Evolutionary conservation across 1,140 invertebrate genomes (phyloP).

Genomic region (Pseudomyrmex dendroicus): DNA sequence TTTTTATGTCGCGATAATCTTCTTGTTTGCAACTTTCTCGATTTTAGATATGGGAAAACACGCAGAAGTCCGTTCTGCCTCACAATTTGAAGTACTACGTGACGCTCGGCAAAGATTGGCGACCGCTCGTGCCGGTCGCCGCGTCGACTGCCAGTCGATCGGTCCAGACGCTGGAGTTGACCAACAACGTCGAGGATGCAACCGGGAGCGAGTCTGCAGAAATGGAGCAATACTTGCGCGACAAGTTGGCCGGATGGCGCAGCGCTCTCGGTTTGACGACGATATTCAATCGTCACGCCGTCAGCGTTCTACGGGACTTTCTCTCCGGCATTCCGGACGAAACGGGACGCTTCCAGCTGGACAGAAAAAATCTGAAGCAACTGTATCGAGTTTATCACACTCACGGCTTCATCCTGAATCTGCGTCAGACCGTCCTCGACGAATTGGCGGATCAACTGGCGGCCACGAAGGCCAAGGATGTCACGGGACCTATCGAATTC

Average conservation of each 20-base stretch:
- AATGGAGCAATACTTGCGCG: slow-evolving; percentile 78
- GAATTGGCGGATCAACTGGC: slow-evolving; percentile 78
- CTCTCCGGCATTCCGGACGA: slow-evolving; percentile 71
- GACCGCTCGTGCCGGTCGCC: slow-evolving; percentile 67
- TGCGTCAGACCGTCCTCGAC: slow-evolving; percentile 74
- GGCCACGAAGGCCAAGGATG: slow-evolving; percentile 79
- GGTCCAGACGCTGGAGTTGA: slow-evolving; percentile 76
- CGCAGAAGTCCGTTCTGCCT: slow-evolving; percentile 77
- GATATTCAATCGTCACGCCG: slow-evolving; percentile 81
- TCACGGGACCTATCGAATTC: slow-evolving; percentile 82
- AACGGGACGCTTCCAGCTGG: slow-evolving; percentile 69
- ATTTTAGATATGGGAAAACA: slow-evolving; percentile 82
- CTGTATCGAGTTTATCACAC: slow-evolving; percentile 80
- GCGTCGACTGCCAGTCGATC: slow-evolving; percentile 62
- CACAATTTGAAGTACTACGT: slow-evolving; percentile 78
- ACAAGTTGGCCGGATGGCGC: slow-evolving; percentile 78
- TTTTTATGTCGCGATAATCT: background rate
- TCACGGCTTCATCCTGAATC: slow-evolving; percentile 81
- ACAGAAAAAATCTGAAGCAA: slow-evolving; percentile 80
- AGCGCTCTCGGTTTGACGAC: slow-evolving; percentile 77
- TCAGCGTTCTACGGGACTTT: slow-evolving; percentile 75
- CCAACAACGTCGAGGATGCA: slow-evolving; percentile 64
- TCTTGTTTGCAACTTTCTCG: background rate
- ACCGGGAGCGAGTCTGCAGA: slow-evolving; percentile 54
- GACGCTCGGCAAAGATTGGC: slow-evolving; percentile 80